A percentile compares a stretch with the other conserved stretches of the same genome.
phyloP scores from a whole-genome alignment of 2,888 invertebrate species.

The Belgica antarctica region DNA sequence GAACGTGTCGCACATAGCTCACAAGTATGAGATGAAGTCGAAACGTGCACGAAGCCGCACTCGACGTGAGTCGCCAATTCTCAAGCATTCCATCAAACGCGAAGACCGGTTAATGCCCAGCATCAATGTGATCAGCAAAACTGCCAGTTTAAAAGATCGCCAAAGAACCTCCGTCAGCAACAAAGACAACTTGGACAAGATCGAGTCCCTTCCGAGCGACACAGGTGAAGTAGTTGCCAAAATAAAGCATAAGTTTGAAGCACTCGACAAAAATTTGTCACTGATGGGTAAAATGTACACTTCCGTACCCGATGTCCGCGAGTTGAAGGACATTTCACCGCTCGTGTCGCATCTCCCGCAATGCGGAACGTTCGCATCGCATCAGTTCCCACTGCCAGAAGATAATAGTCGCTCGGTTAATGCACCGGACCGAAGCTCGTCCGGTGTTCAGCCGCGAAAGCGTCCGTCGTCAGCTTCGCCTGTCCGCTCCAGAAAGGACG shows the following conservation, averaged over 20 bases:
- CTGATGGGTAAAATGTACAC: slow-evolving; percentile 75
- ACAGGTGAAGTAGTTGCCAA: slow-evolving; percentile 67
- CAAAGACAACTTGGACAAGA: slow-evolving; percentile 44
- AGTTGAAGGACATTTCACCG: slow-evolving; percentile 73
- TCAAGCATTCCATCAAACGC: slow-evolving; percentile 61
- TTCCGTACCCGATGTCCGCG: slow-evolving; percentile 75
- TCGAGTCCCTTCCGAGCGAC: slow-evolving; percentile 47
- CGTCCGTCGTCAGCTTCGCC: slow-evolving; percentile 56
- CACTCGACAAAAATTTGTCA: slow-evolving; percentile 57
- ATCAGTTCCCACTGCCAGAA: slow-evolving; percentile 68
- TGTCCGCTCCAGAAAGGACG: slow-evolving; percentile 55
- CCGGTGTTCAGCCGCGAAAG: slow-evolving; percentile 47
- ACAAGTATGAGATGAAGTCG: slow-evolving; percentile 59
- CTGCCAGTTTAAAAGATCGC: slow-evolving; percentile 62
- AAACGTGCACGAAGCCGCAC: slow-evolving; percentile 57
- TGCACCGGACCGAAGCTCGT: slow-evolving; percentile 54
- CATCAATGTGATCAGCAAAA: slow-evolving; percentile 85
- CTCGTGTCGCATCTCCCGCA: slow-evolving; percentile 74
- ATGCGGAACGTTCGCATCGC: slow-evolving; percentile 59
- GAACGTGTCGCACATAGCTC: slow-evolving; percentile 62
- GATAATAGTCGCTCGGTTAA: slow-evolving; percentile 68
- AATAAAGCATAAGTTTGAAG: slow-evolving; percentile 70
- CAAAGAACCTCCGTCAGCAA: slow-evolving; percentile 53
- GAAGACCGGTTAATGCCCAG: slow-evolving; percentile 81
- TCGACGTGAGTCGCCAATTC: slow-evolving; percentile 64